Base-by-base conservation (phyloP, 53 echinoderm and acorn worm genomes). In the Pentamera pediparva region DNA sequence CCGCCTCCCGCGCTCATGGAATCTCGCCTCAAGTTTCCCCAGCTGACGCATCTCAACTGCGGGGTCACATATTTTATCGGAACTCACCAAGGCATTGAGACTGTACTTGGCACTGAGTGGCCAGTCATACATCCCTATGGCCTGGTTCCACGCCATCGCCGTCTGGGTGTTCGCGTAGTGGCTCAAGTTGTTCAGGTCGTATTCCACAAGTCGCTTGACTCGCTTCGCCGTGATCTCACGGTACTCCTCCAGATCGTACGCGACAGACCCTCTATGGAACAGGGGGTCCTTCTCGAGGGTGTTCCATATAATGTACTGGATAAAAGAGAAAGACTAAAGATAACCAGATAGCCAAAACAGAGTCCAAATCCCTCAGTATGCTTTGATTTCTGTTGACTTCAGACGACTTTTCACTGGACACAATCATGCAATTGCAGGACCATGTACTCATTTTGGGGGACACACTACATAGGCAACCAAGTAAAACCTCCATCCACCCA, bases 221-320 rank as follows among this genome's bases (percentile, higher is more conserved):
- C 83, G 69, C 17, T 54, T 57, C 39, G 40, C 50, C 5, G 83
- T 81, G 1, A 50, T 28, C 36, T 79, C 85, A 10, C 92, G 54
- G 31, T 85, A 75, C 43, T 89, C 79, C 2, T 79, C 83, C 37
- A 89, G 62, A 12, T 79, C 79, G 36, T 75, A 41, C 2, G 85
- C 79, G 4, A 61, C 32, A 0, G 53, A 35, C 2, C 60, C 32
- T 31, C 81, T 79, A 37, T 85, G 82, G 76, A 92, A 92, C 30
- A 89, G 53, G 1, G 88, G 85, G 35, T 92, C 92, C 34, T 63
- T 69, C 62, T 89, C 79, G 61, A 92, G 61, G 17, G 86, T 92
- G 25, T 51, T 59, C 88, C 88, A 92, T 2, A 92, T 54, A 20
- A 85, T 32, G 35, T 70, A 69, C 92, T 92, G 52, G 15, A 65